Base-by-base conservation (phyloP, 2,888 invertebrate species). In the Meghimatium bilineatum region DNA sequence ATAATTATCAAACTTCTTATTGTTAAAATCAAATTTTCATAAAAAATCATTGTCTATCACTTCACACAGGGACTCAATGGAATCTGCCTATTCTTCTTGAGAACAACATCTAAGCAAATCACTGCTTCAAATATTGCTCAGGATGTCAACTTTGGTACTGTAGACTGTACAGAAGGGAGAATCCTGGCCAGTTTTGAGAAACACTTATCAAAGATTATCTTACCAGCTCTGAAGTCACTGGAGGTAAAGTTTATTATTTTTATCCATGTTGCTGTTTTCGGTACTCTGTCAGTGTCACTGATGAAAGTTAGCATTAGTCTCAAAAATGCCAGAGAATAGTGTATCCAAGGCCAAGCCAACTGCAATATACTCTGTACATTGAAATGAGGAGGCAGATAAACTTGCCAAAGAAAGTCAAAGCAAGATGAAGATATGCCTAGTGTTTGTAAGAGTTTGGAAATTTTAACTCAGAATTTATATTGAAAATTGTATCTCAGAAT, bases 151-250 rank as follows among this genome's bases (percentile, higher is more conserved):
- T 93, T 93, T 87, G 93, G 93, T 29, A 89, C 89, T 81, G 89
- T 94, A 87, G 93, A 93, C 83, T 90, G 91, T 82, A 96, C 97
- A 69, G 97, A 97, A 0, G 93, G 93, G 8, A 90, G 89, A 82
- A 94, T 98, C 87, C 96, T 98, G 85, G 96, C 97, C 1, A 96
- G 97, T 0, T 96, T 98, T 87, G 97, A 98, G 93, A 95, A 97
- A 60, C 96, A 97, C 23, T 96, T 98, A 92, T 97, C 97, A 89
- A 95, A 96, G 90, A 97, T 98, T 29, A 97, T 97, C 91, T 97
- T 98, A 96, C 97, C 97, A 90, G 97, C 97, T 0, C 91, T 94
- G 52, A 91, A 92, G 83, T 89, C 90, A 74, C 88, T 93, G n/a
- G 93, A 93, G 91, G 93, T 93, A 87, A 34, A 89, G 29, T n/a